Conservation (phyloP, 2,113 vertebrate genomes). For the Chamaea fasciata region DNA sequence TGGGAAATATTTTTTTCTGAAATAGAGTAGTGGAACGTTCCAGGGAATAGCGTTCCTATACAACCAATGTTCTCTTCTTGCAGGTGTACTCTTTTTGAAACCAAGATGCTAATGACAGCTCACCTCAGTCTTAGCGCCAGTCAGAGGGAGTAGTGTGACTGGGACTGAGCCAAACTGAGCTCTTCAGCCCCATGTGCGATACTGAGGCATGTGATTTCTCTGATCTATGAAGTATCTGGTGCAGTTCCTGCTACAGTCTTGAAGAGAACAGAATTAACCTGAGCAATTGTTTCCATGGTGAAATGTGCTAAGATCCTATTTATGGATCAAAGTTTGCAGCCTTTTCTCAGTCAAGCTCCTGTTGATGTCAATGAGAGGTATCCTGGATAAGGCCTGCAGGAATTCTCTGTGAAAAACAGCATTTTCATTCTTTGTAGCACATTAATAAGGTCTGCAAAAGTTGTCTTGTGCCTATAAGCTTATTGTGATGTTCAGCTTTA, state of each 20-base stretch:
- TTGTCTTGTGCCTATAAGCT: background rate
- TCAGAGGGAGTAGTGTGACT: background rate
- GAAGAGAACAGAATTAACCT: background rate
- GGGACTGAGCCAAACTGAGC: background rate
- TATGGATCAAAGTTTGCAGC: background rate
- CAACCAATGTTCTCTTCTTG: background rate
- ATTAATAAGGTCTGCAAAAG: background rate
- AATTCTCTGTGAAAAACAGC: background rate
- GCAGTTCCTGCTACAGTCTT: background rate
- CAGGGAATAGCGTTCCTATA: background rate
- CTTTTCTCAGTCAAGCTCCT: background rate
- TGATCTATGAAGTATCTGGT: background rate
- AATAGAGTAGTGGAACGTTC: background rate
- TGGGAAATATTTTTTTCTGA: background rate
- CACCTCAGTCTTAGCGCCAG: background rate
- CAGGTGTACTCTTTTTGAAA: background rate
- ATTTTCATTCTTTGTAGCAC: background rate
- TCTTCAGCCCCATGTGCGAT: background rate
- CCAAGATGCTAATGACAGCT: background rate
- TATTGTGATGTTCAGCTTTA: background rate
- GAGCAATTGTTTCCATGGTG: conserved; percentile 55
- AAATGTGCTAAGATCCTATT: conserved; percentile 2
- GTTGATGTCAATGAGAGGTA: background rate
- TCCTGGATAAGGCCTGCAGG: background rate
- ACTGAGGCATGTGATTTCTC: background rate